Evolutionary conservation across 2,888 invertebrate genomes (phyloP), one percentile per base, ranked within the genome.

Genomic region (Drosophila gaucha): DNA sequence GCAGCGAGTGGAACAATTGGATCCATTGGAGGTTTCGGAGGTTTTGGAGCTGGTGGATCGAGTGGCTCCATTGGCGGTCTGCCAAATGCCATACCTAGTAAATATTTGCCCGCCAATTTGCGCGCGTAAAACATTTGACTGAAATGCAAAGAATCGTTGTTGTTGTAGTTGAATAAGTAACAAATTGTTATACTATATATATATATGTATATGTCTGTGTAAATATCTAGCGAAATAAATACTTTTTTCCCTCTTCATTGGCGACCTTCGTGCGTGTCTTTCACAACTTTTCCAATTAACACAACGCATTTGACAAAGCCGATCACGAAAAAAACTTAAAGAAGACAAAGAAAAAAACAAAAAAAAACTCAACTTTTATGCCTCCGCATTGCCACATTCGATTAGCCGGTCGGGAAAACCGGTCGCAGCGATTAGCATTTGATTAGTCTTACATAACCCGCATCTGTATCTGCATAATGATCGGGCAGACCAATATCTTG

Each of bases 101-200:
- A 86, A 67, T 90, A 90, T 64, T 57, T 90, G 60, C 90, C 82
- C 63, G 66, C 89, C 67, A 22, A 80, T 82, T 67, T 76, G 63
- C 80, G 76, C 52, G 38, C 78, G 55, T 72, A 26, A 54, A 76
- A 14, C n/a, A 62, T 63, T 36, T 54, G 74, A 83, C 80, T 83
- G 77, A 68, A 49, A 38, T 30, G 16, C 3, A 26, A 47, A 58
- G 55, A 59, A 73, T 58, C 63, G 64, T 64, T 67, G 44, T 55
- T 71, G n/a, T 41, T 33, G 16, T 47, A 63, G 63, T 18, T 39
- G 16, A 41, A 55, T 66, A 80, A 62, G 74, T 67, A 70, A 41
- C 16, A 59, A 60, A 28, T 62, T 39, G 28, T 39, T 38, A 18
- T 26, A 10, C 38, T 3, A 14, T 35, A n/a, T 6, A n/a, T 18